Percentiles rank a stretch among this genome's conserved stretches.
phyloP scores from a whole-genome alignment of 1,140 invertebrate genomes.

The Eumeta japonica region DNA sequence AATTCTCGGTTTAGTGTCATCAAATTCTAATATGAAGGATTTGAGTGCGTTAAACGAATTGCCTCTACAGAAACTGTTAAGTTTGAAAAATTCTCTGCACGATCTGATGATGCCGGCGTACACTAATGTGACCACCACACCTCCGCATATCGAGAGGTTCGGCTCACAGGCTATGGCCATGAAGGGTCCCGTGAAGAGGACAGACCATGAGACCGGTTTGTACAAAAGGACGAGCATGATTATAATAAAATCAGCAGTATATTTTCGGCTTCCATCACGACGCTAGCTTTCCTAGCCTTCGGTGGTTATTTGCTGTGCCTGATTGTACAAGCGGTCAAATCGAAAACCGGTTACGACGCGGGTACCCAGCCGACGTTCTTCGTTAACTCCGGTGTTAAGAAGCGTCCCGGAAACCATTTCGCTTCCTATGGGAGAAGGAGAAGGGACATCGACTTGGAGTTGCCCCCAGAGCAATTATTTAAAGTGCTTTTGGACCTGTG shows the following conservation, averaged over 20 bases:
- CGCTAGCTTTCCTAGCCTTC: conserved; percentile 74
- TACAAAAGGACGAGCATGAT: conserved; percentile 44
- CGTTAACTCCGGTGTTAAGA: conserved; percentile 45
- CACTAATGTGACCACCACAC: conserved; percentile 24
- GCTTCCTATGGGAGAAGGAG: conserved; percentile 40
- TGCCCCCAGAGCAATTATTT: conserved; percentile 54
- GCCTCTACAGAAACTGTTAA: conserved; percentile 42
- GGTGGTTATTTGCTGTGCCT: conserved; percentile 75
- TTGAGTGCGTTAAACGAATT: conserved; percentile 43
- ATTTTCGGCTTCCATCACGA: conserved; percentile 71
- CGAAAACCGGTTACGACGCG: conserved; percentile 30
- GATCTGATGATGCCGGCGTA: conserved; percentile 24
- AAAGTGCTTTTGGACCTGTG: conserved; percentile 50
- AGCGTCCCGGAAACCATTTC: conserved; percentile 39
- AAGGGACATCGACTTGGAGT: conserved; percentile 30
- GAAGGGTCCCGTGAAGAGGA: conserved; percentile 32
- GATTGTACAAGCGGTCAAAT: conserved; percentile 68
- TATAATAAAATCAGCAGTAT: conserved; percentile 65
- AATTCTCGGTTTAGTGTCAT: conserved; percentile 10
- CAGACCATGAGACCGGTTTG: conserved; percentile 30
- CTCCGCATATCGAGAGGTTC: conserved; percentile 24
- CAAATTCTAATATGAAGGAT: conserved; percentile 23
- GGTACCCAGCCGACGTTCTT: conserved; percentile 34
- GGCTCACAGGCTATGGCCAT: conserved; percentile 48
- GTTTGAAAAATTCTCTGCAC: conserved; percentile 40